phyloP scores from a whole-genome alignment of 2,113 vertebrate genomes.

The Callopanchax toddi region DNA sequence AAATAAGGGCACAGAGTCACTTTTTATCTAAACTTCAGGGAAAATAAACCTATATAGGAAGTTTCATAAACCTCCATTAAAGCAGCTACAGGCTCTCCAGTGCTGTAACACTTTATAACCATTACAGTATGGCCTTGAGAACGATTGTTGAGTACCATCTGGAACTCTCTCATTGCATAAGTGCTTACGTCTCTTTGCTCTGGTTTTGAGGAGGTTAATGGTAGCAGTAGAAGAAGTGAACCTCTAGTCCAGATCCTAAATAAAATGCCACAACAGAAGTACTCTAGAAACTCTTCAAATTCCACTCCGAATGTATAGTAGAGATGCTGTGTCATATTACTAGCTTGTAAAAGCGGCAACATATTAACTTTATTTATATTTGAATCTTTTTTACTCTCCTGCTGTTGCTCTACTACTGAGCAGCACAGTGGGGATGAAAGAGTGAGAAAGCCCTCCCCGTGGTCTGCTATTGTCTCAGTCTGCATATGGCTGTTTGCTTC shows the following conservation, averaged over 20 bases:
- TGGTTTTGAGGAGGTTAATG: constrained; percentile 33
- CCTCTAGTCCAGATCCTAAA: background rate
- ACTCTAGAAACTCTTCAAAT: background rate
- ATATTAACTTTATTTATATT: constrained; percentile 15
- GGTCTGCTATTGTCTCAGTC: constrained; percentile 24
- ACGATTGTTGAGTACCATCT: constrained; percentile 7
- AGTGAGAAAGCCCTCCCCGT: constrained; percentile 13
- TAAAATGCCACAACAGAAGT: constrained; percentile 23
- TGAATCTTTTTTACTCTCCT: background rate
- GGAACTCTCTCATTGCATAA: constrained; percentile 4
- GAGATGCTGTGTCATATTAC: constrained; percentile 8
- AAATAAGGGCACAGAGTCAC: background rate
- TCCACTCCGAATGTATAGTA: constrained; percentile 5
- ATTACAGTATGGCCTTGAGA: constrained; percentile 9
- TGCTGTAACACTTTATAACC: constrained; percentile 2
- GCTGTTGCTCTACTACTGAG: background rate
- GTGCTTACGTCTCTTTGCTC: constrained; percentile 11
- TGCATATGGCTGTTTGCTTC: constrained; percentile 12
- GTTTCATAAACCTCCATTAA: constrained; percentile 19
- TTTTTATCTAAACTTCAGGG: constrained; percentile 16
- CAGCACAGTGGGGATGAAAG: background rate
- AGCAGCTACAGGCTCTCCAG: constrained; percentile 2
- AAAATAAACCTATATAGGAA: constrained; percentile 17
- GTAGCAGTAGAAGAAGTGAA: constrained; percentile 9
- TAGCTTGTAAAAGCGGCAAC: constrained; percentile 12